A percentile compares a stretch with the other conserved stretches of the same genome.
phyloP scores from a whole-genome alignment of 2,888 invertebrate genomes.

The Ophion obscuratus region DNA sequence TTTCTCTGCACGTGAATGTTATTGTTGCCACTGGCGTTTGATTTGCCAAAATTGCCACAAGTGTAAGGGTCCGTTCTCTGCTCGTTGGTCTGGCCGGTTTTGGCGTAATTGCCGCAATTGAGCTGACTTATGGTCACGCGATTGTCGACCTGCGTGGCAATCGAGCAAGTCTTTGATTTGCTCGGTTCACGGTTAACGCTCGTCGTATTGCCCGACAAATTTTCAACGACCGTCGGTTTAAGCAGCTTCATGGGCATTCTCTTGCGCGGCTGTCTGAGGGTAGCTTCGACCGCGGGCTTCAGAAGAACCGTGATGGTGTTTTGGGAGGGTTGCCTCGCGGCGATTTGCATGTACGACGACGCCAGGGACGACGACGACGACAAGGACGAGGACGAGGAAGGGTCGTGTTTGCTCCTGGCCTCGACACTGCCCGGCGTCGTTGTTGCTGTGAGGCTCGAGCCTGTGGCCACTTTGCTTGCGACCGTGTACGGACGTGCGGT shows the following conservation, averaged over 20 bases:
- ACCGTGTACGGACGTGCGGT: conserved; percentile 34
- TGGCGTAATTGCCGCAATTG: conserved; percentile 26
- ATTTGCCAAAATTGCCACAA: conserved; percentile 12
- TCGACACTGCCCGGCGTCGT: conserved; percentile 17
- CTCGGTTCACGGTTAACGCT: background rate
- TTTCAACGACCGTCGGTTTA: conserved; percentile 27
- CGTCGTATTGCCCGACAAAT: background rate
- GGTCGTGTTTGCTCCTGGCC: conserved; percentile 6
- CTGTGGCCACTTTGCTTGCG: background rate
- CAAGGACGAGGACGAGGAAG: background rate
- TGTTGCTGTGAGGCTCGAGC: conserved; percentile 4
- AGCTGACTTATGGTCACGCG: conserved; percentile 25
- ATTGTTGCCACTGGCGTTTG: background rate
- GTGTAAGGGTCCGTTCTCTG: conserved; percentile 11
- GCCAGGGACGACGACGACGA: background rate
- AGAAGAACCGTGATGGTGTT: conserved; percentile 26
- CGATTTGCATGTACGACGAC: conserved; percentile 22
- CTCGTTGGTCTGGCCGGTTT: background rate
- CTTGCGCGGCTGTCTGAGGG: conserved; percentile 62
- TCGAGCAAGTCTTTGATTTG: conserved; percentile 62
- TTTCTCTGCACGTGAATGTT: conserved; percentile 21
- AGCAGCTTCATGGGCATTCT: conserved; percentile 63
- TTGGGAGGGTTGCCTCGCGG: conserved; percentile 30
- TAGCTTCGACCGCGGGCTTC: conserved; percentile 42
- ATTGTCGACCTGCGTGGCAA: conserved; percentile 66